Evolutionary conservation across 2,888 invertebrate genomes (phyloP).

Genomic region (Unio pictorum): DNA sequence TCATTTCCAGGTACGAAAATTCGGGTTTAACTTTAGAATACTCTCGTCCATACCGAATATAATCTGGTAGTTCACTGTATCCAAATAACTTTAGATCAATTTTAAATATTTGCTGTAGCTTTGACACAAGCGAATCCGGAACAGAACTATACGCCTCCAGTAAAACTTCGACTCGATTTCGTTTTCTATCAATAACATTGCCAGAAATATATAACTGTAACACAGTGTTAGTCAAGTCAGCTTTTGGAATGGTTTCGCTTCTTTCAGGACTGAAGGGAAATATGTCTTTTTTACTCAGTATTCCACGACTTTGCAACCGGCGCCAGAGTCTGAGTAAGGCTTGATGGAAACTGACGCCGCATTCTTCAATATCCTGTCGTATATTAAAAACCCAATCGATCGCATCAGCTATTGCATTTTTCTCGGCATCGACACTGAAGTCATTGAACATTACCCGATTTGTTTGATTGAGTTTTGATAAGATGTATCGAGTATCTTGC

Average conservation of each 20-base stretch:
- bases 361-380: slow-evolving; percentile 12
- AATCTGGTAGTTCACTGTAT: slow-evolving; percentile 22
- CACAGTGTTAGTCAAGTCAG: too few species aligned
- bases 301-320: slow-evolving; percentile 35
- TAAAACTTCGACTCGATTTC: slow-evolving; percentile 27
- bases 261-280: slow-evolving; percentile 17
- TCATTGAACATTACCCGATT: slow-evolving; percentile 10
- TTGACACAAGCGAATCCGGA: slow-evolving; percentile 6
- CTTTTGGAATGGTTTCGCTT: too few species aligned
- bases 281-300: slow-evolving; percentile 22
- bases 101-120: slow-evolving; percentile 20
- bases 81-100: slow-evolving; percentile 37
- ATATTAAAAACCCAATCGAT: slow-evolving; percentile 16
- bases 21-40: neutral
- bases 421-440: slow-evolving; percentile 9
- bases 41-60: neutral
- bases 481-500: slow-evolving; percentile 33
- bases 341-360: slow-evolving; percentile 22
- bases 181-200: slow-evolving; percentile 5
- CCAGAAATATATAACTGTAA: slow-evolving; percentile 4
- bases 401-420: slow-evolving; percentile 12
- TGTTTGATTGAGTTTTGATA: slow-evolving; percentile 18
- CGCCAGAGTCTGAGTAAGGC: slow-evolving; percentile 31
- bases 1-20: neutral
- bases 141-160: slow-evolving; percentile 25